Conservation (phyloP, 2,113 vertebrate genomes). For the Anhinga rufa region DNA sequence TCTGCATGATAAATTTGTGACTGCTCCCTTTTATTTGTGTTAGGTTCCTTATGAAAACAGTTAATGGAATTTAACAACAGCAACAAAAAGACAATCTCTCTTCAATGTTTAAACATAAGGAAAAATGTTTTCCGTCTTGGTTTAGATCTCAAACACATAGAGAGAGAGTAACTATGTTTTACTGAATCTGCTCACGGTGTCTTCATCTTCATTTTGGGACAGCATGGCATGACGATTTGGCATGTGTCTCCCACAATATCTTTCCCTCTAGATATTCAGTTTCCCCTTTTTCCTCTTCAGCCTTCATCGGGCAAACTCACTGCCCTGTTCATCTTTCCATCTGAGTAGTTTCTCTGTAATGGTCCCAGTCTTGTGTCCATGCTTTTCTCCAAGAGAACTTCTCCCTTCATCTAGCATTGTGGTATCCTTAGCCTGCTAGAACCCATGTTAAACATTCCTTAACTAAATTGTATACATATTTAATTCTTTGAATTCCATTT, state of each 20-base stretch:
- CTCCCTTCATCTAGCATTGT: neutral
- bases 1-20: neutral
- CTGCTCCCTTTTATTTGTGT: neutral
- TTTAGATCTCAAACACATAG: neutral
- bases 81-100: neutral
- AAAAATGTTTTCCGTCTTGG: neutral
- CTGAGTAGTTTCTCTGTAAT: neutral
- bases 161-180: neutral
- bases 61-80: neutral
- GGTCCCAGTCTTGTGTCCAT: neutral
- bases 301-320: neutral
- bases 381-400: neutral
- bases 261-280: neutral
- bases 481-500: neutral
- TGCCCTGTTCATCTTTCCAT: neutral
- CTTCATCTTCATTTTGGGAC: neutral
- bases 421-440: neutral
- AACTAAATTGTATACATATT: neutral
- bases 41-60: neutral
- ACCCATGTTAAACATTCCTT: neutral
- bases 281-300: neutral
- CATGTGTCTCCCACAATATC: neutral
- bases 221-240: too few relatives aligned
- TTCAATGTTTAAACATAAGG: neutral
- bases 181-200: neutral